These are phyloP conservation scores for Enchytraeus crypticus DNA, from an alignment of 2,888 invertebrate genomes.

Conservation along the genomic window DNA sequence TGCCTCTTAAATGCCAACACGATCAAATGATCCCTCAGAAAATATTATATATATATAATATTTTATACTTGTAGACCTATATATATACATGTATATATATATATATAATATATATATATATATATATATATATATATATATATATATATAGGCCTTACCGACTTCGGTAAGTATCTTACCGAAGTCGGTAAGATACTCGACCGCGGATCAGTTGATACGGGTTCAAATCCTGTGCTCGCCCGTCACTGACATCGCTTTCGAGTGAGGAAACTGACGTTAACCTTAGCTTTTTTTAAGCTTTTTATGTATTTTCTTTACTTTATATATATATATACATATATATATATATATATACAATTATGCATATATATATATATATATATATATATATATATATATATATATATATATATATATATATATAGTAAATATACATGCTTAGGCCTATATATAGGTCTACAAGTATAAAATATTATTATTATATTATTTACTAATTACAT, in stretches of 20 bases:
- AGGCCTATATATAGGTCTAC: background rate
- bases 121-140: background rate
- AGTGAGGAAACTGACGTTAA: no score
- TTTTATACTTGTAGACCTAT: background rate
- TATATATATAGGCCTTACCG: background rate
- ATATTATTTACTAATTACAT: no score
- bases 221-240: no score
- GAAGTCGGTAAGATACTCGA: no score
- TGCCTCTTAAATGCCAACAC: background rate
- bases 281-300: no score
- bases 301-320: no score
- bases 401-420: background rate
- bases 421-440: background rate
- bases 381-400: background rate
- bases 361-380: background rate
- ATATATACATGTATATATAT: background rate
- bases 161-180: background rate
- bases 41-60: background rate
- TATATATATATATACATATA: no score
- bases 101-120: background rate
- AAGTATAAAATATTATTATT: background rate
- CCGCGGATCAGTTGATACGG: no score
- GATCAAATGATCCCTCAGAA: background rate
- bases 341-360: no score
- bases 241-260: no score